Evolutionary conservation across 2,797 vertebrate genomes (phyloP).

Genomic region (Momotus momota): DNA sequence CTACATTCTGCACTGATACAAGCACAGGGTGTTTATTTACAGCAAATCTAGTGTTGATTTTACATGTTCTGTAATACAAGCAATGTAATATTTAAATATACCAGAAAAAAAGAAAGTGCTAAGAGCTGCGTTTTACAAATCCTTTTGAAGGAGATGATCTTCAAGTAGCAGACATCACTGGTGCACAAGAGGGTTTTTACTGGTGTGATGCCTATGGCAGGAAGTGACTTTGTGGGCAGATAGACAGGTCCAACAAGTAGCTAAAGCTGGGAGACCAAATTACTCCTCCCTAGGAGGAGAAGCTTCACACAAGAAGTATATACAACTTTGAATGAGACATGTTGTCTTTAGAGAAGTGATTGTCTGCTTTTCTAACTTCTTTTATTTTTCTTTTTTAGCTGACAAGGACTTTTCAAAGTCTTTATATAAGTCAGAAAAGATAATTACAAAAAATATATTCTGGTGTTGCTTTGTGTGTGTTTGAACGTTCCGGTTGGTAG

Average conservation of each 20-base stretch:
- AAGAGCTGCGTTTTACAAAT: neutral
- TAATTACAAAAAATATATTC: neutral
- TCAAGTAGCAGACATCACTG: neutral
- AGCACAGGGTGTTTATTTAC: neutral
- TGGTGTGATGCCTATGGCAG: neutral
- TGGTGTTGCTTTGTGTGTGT: neutral
- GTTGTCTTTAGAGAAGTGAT: neutral
- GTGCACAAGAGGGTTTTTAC: neutral
- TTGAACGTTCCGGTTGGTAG: neutral
- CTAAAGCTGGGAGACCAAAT: neutral
- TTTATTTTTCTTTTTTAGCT: neutral
- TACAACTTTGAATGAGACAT: neutral
- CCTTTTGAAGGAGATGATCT: neutral
- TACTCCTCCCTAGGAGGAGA: neutral
- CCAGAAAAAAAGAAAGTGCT: neutral
- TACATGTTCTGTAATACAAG: neutral
- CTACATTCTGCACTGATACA: neutral
- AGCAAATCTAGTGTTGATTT: conserved; percentile 2
- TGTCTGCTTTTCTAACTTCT: neutral
- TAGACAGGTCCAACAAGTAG: neutral
- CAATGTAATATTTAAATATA: neutral
- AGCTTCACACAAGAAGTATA: neutral
- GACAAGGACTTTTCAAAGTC: neutral
- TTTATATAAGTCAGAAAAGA: neutral
- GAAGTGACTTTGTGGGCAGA: neutral